Evolutionary conservation across 2,888 invertebrate species (phyloP).

Genomic region (Artemia sp.): DNA sequence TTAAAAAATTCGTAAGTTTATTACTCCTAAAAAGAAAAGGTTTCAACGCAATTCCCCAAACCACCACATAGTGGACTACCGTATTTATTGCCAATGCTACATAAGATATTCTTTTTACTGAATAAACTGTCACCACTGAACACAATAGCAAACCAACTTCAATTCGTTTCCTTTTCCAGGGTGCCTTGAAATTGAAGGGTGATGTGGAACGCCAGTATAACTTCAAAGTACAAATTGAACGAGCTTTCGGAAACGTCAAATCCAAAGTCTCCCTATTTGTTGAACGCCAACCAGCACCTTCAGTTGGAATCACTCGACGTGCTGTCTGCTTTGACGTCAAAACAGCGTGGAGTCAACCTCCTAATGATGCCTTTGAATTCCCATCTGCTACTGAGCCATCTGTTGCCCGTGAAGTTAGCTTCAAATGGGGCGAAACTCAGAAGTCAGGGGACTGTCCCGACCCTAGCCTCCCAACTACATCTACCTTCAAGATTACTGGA

Average conservation of each 20-base stretch:
- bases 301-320: constrained; percentile 16
- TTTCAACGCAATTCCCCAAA: no score
- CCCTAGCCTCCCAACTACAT: constrained; percentile 17
- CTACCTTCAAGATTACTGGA: constrained; percentile 18
- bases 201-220: constrained; percentile 19
- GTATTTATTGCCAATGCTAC: no score
- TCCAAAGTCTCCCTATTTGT: constrained; percentile 19
- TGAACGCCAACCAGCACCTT: constrained; percentile 18
- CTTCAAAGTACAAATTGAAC: constrained; percentile 20
- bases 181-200: constrained; percentile 19
- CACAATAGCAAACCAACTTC: no score
- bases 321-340: constrained; percentile 21
- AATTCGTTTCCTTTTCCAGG: constrained; percentile 1
- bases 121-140: no score
- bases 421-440: constrained; percentile 21
- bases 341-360: constrained; percentile 18
- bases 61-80: no score
- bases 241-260: constrained; percentile 20
- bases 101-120: no score
- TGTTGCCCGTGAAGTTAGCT: constrained; percentile 17
- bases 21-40: no score
- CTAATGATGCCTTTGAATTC: constrained; percentile 21
- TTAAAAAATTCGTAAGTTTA: no score
- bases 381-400: constrained; percentile 21
- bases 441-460: constrained; percentile 20